These are phyloP conservation scores for Phrynocephalus forsythii DNA, from an alignment of 2,797 vertebrate genomes.

Conservation along the genomic window DNA sequence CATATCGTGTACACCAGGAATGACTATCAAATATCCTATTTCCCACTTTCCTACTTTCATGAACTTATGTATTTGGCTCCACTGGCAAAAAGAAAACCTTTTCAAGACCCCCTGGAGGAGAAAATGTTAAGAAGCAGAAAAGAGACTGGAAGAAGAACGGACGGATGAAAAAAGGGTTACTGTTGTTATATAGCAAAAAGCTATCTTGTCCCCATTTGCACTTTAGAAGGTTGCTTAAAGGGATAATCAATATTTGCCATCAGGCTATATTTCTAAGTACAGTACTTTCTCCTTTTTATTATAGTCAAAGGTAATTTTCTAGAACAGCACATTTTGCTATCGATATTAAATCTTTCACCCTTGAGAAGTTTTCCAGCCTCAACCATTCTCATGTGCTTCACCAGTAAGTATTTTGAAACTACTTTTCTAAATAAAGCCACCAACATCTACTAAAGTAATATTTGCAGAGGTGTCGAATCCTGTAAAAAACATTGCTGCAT, in stretches of 20 bases:
- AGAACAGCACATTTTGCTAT: conserved; percentile 37
- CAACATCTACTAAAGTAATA: conserved; percentile 25
- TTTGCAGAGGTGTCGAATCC: conserved; percentile 71
- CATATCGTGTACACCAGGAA: conserved; percentile 8
- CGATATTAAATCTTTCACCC: conserved; percentile 29
- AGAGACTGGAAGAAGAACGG: not conserved
- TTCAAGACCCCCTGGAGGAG: not conserved
- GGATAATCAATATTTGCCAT: not conserved
- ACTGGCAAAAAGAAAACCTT: conserved; percentile 8
- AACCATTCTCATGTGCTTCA: conserved; percentile 46
- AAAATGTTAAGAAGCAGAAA: conserved; percentile 6
- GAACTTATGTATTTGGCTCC: conserved; percentile 13
- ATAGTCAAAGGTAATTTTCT: conserved; percentile 1
- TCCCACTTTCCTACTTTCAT: conserved; percentile 4
- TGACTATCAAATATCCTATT: not conserved
- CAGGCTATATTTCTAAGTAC: not conserved
- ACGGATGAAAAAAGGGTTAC: not conserved
- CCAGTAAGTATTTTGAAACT: conserved; percentile 19
- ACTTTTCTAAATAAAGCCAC: not conserved
- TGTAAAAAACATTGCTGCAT: conserved; percentile 89
- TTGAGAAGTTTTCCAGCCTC: conserved; percentile 49
- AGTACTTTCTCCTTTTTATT: not conserved
- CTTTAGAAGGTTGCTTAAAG: not conserved
- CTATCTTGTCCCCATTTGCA: conserved; percentile 33
- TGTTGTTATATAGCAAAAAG: conserved; percentile 13